Evolutionary conservation across 2,113 vertebrate genomes (phyloP).

Genomic region (Nymphicus hollandicus): DNA sequence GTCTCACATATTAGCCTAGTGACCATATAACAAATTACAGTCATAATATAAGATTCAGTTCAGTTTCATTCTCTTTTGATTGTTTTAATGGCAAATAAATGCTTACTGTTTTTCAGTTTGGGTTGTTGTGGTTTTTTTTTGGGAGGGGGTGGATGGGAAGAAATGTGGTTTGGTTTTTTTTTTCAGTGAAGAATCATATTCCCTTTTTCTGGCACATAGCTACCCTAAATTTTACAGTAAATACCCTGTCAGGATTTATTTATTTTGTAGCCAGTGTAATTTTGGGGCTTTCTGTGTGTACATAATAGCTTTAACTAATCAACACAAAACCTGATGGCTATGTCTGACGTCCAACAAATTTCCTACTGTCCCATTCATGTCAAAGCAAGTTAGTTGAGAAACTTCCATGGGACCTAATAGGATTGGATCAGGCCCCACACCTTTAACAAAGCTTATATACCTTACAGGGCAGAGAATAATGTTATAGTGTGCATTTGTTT

Average conservation of each 20-base stretch:
- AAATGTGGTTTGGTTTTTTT: not conserved
- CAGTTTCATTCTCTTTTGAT: not conserved
- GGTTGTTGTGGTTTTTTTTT: no score
- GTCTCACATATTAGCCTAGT: not conserved
- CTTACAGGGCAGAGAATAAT: not conserved
- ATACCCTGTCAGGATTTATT: not conserved
- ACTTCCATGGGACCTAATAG: not conserved
- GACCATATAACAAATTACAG: not conserved
- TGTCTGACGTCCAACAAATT: not conserved
- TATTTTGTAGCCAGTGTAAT: not conserved
- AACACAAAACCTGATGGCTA: not conserved
- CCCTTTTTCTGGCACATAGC: not conserved
- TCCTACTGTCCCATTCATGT: not conserved
- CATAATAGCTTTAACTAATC: not conserved
- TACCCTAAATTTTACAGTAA: not conserved
- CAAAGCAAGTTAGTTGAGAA: not conserved
- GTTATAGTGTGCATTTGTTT: not conserved
- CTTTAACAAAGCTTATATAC: not conserved
- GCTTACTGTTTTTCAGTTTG: not conserved
- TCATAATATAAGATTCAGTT: not conserved
- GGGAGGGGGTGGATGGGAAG: not conserved
- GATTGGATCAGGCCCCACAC: not conserved
- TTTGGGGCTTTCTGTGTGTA: not conserved
- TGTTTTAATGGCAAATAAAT: not conserved
- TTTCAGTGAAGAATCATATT: not conserved